Percentiles rank a stretch among this genome's conserved stretches.
Conservation (phyloP, 2,113 vertebrate species). For the Syngnathus floridae region DNA sequence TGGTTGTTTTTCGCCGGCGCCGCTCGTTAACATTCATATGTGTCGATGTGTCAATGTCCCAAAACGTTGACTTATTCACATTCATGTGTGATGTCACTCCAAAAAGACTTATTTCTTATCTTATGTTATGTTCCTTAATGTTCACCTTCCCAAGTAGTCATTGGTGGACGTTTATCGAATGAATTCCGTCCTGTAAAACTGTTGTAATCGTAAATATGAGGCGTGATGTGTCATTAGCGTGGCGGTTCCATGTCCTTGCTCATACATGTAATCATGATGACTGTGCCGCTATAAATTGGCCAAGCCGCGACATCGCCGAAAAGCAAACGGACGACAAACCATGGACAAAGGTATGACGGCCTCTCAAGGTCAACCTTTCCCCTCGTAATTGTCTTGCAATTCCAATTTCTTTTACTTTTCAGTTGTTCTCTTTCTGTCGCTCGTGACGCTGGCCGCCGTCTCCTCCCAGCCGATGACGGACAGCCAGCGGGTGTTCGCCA, state of each 20-base stretch:
- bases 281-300: not conserved
- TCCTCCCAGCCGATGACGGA: slow-evolving; percentile 49
- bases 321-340: slow-evolving; percentile 10
- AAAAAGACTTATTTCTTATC: no score
- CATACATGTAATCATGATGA: slow-evolving; percentile 1
- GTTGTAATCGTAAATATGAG: not conserved
- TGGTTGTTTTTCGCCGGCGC: not conserved
- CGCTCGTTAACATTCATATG: not conserved
- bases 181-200: not conserved
- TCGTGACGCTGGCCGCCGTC: slow-evolving; percentile 30
- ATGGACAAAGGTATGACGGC: slow-evolving; percentile 39
- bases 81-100: slow-evolving; percentile 9
- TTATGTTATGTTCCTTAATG: not conserved
- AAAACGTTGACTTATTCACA: slow-evolving; percentile 35
- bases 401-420: not conserved
- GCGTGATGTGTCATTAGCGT: not conserved
- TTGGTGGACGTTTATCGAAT: not conserved
- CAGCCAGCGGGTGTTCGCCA: slow-evolving; percentile 51
- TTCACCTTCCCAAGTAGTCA: not conserved
- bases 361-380: not conserved
- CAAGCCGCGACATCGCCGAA: not conserved
- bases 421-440: slow-evolving; percentile 45
- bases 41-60: not conserved
- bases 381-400: not conserved
- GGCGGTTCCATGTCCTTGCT: not conserved